A percentile compares a stretch with the other conserved stretches of the same genome.
Evolutionary conservation across 2,113 vertebrate genomes (phyloP).

Genomic region (Halcyon malimbica): DNA sequence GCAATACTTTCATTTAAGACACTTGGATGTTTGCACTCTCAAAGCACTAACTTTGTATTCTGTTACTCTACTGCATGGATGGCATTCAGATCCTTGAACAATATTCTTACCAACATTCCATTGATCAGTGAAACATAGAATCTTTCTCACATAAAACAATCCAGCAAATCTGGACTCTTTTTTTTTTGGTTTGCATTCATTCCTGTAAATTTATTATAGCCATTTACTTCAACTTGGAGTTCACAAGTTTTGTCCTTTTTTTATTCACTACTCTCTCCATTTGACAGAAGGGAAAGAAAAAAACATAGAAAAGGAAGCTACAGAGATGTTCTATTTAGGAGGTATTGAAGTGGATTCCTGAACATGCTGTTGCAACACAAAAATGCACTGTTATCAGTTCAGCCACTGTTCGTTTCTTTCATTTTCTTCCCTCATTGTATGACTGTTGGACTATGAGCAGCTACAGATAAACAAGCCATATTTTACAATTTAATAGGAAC

Average conservation of each 20-base stretch:
- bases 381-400: background rate
- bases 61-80: background rate
- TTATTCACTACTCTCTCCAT: background rate
- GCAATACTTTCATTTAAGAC: background rate
- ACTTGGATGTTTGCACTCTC: background rate
- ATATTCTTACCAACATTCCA: background rate
- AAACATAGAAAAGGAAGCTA: background rate
- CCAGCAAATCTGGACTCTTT: background rate
- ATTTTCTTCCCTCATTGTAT: background rate
- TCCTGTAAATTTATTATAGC: background rate
- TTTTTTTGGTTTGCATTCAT: background rate
- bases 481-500: background rate
- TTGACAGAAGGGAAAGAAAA: background rate
- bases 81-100: background rate
- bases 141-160: background rate
- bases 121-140: rapidly evolving
- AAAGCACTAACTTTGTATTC: background rate
- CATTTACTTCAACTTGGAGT: background rate
- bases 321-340: background rate
- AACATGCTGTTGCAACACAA: background rate
- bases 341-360: background rate
- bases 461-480: background rate
- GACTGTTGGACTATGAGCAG: background rate
- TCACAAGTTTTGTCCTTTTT: background rate
- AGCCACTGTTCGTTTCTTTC: background rate